These are phyloP conservation scores for Leptinotarsa peninsularis DNA, from an alignment of 2,888 invertebrate species.

Conservation along the genomic window DNA sequence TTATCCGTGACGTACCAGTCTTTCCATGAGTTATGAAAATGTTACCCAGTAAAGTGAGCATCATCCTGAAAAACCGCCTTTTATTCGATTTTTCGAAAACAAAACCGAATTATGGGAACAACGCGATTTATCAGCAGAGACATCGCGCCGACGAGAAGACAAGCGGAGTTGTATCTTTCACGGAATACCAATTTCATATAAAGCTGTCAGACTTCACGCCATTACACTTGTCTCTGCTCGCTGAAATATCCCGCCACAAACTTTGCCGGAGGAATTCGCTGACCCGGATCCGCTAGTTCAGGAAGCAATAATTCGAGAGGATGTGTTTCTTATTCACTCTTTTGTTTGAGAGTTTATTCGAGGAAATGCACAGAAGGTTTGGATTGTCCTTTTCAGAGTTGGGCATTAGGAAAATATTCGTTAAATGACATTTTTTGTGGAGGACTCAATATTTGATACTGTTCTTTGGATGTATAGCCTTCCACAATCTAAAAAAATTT, in stretches of 20 bases:
- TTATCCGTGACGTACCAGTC: no score
- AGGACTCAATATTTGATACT: no score
- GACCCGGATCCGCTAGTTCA: conserved; percentile 26
- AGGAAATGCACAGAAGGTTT: neutral
- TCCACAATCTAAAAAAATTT: no score
- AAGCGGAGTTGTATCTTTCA: conserved; percentile 32
- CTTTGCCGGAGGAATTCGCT: conserved; percentile 32
- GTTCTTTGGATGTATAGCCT: no score
- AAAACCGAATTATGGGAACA: neutral
- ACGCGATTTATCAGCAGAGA: neutral
- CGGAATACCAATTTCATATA: conserved; percentile 44
- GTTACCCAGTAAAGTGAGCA: neutral
- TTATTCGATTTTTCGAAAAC: neutral
- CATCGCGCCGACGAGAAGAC: conserved; percentile 29
- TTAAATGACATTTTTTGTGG: no score
- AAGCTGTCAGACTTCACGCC: conserved; percentile 41
- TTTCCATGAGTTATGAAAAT: neutral
- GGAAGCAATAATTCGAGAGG: conserved; percentile 11
- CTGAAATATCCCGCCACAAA: conserved; percentile 34
- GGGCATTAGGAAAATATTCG: no score
- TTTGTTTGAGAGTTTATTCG: conserved; percentile 14
- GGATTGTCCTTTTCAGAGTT: neutral
- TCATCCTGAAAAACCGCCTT: neutral
- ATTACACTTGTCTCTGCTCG: conserved; percentile 34
- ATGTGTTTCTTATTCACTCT: neutral